phyloP scores from a whole-genome alignment of 1,140 invertebrate genomes.

The Musca vetustissima region DNA sequence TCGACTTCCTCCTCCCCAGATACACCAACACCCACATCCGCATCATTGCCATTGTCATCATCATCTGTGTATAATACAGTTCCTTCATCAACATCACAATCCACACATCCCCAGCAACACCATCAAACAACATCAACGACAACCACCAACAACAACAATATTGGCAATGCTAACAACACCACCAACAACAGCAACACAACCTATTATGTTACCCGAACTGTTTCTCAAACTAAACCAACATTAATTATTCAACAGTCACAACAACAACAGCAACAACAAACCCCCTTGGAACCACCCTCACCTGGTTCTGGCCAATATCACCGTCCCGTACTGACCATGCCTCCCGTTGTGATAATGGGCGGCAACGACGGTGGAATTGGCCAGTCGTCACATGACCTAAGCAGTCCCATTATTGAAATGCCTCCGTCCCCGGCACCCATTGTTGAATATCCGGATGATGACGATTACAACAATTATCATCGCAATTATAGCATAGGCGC shows the following conservation, averaged over 20 bases:
- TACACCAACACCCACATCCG: conserved; percentile 9
- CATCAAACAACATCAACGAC: not conserved
- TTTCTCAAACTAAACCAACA: conserved; percentile 12
- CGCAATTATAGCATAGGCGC: conserved; percentile 42
- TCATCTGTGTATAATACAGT: not conserved
- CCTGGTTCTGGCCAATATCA: conserved; percentile 41
- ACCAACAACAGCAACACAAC: conserved; percentile 24
- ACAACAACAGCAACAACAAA: conserved; percentile 14
- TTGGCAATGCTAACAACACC: conserved; percentile 30
- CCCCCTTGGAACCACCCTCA: conserved; percentile 33
- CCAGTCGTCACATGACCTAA: conserved; percentile 8
- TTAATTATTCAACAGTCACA: conserved; percentile 19
- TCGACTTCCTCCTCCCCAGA: conserved; percentile 5
- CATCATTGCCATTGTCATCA: not conserved
- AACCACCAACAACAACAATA: conserved; percentile 20
- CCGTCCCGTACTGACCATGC: conserved; percentile 53
- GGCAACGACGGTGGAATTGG: conserved; percentile 25
- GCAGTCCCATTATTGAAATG: conserved; percentile 43
- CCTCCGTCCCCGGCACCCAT: conserved; percentile 49
- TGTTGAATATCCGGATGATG: conserved; percentile 70
- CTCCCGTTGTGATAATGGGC: conserved; percentile 50
- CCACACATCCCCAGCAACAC: conserved; percentile 8
- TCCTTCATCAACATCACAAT: not conserved
- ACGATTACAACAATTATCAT: conserved; percentile 58
- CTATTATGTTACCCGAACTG: not conserved